Evolutionary conservation across 2,888 invertebrate species (phyloP), one percentile per base, ranked within the genome.

Genomic region (Hemaris fuciformis): DNA sequence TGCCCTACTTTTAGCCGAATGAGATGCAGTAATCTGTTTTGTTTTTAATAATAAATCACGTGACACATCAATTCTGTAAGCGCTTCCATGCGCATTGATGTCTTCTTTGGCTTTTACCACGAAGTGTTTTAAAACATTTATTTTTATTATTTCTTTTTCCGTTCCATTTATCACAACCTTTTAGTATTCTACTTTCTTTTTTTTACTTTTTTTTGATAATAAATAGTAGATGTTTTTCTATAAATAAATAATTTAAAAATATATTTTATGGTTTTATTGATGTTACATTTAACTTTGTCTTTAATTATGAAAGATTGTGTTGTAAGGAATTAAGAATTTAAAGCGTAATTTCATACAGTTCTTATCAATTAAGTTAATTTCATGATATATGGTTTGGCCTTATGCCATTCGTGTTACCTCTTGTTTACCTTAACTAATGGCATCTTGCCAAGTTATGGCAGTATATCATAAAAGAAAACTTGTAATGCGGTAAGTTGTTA

Each of bases 1-100:
- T 83, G 83, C 67, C 78, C 81, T 75, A 84, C 74, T 83, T 85
- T 76, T 66, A 66, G 13, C 3, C n/a, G 6, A n/a, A 46, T 22
- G 7, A 43, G 13, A 27, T 80, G 79, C 79, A 10, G 69, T 66
- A 53, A 48, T n/a, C 22, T 41, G 22, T 38, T 31, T 31, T 38
- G 34, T 10, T 7, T 38, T n/a, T n/a, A 41, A 22, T 22, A n/a
- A 38, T 7, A n/a, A 22, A 57, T 41, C 38, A 4, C 7, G 27
- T 22, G 22, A 13, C 20, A n/a, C 1, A 18, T 25, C 27, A n/a
- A 4, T 13, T 2, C 10, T 2, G 4, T 25, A 23, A 8, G 20
- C 3, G 31, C 18, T 18, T 0, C 15, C 10, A 3, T 53, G 20
- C 8, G 8, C 3, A 20, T 20, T 2, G 18, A 18, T 8, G 2